Conservation (phyloP, 2,797 vertebrate genomes). For the Pipistrellus nathusii region DNA sequence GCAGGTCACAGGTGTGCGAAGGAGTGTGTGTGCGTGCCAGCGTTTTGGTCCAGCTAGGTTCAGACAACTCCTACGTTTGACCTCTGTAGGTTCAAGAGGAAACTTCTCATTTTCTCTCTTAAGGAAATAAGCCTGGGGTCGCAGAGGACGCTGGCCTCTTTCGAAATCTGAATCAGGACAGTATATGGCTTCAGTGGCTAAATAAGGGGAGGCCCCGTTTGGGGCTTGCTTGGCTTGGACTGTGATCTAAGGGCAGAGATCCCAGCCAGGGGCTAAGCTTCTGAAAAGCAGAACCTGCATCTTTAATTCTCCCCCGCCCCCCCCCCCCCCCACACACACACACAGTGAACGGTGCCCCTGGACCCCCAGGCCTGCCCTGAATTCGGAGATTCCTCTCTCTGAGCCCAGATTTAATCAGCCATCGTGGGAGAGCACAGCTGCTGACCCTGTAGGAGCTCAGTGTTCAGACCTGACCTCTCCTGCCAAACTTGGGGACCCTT, state of each 20-base stretch:
- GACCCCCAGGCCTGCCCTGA: background rate
- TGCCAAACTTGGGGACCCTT: background rate
- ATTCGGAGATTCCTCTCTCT: background rate
- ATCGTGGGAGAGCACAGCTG: background rate
- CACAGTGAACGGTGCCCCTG: accelerated
- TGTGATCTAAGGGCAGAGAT: background rate
- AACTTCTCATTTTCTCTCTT: background rate
- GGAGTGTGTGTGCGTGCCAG: accelerated
- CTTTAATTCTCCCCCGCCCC: background rate
- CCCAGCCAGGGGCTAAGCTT: background rate
- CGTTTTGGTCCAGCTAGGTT: background rate
- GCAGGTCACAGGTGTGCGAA: background rate
- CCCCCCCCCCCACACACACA: too few species aligned
- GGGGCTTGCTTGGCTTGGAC: background rate
- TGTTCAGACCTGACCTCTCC: background rate
- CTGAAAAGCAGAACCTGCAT: background rate
- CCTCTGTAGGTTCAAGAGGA: background rate
- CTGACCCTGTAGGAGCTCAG: background rate
- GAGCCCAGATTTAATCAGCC: background rate
- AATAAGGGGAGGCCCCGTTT: background rate
- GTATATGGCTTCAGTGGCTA: background rate
- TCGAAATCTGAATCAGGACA: background rate
- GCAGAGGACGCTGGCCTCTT: background rate
- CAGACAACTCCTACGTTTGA: background rate
- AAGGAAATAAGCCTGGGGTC: background rate